phyloP scores from a whole-genome alignment of 1,140 invertebrate genomes.

The Coptotermes formosanus region DNA sequence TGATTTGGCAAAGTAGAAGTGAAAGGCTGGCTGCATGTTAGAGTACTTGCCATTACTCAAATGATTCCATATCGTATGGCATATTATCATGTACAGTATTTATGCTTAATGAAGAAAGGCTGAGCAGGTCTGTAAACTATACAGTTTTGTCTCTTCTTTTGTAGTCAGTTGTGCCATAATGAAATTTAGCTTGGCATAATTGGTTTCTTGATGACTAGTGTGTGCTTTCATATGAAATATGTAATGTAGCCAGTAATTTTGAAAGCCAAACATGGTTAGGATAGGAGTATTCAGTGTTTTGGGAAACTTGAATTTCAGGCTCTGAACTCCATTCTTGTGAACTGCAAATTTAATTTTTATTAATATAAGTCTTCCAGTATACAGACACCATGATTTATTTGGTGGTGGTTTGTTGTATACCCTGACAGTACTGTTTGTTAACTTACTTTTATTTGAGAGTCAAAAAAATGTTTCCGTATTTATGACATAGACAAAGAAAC shows the following conservation, averaged over 20 bases:
- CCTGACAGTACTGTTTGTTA: no score
- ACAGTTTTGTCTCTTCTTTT: not conserved
- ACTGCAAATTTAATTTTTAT: not conserved
- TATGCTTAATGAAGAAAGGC: not conserved
- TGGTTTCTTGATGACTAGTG: not conserved
- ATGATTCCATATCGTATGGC: not conserved
- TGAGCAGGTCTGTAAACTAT: not conserved
- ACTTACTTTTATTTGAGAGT: no score
- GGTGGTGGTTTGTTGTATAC: no score
- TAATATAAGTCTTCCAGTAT: not conserved
- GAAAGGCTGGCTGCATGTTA: not conserved
- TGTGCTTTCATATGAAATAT: not conserved
- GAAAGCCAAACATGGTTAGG: not conserved
- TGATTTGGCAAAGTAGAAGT: not conserved
- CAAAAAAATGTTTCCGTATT: no score
- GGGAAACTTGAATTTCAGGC: not conserved
- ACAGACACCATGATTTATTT: not conserved
- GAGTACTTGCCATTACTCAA: not conserved
- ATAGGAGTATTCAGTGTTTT: no score
- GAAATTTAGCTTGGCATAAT: not conserved
- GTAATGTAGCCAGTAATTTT: not conserved
- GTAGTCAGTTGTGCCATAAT: not conserved
- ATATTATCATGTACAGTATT: not conserved
- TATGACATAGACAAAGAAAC: no score
- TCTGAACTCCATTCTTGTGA: not conserved